phyloP scores from a whole-genome alignment of 1,140 invertebrate species.

The Elymnias hypermnestra region DNA sequence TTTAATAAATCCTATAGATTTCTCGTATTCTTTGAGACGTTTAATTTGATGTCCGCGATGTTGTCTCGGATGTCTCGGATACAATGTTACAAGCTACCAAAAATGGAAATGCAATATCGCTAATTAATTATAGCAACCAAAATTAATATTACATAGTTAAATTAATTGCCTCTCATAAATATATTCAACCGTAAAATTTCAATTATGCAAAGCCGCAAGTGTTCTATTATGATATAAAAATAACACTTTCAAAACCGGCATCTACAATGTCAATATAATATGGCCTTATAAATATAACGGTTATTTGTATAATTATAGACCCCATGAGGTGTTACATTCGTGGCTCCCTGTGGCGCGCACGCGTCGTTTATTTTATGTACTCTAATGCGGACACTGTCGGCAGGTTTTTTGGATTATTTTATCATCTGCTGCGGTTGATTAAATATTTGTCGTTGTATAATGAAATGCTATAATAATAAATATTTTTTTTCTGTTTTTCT shows the following conservation, averaged over 20 bases:
- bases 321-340: slow-evolving; percentile 20
- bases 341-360: slow-evolving; percentile 49
- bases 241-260: neutral
- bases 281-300: slow-evolving; percentile 12
- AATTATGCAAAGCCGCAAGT: too few species aligned
- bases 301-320: slow-evolving; percentile 26
- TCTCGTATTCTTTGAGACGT: too few species aligned
- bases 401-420: slow-evolving; percentile 54
- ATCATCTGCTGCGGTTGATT: slow-evolving; percentile 52
- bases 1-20: too few species aligned
- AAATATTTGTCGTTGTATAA: neutral
- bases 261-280: neutral
- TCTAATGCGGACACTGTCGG: slow-evolving; percentile 18
- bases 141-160: too few species aligned
- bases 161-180: too few species aligned
- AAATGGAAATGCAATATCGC: too few species aligned
- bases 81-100: too few species aligned
- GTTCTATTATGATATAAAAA: slow-evolving; percentile 2
- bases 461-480: slow-evolving; percentile 3
- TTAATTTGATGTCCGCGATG: too few species aligned
- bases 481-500: neutral
- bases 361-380: slow-evolving; percentile 38
- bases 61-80: too few species aligned
- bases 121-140: too few species aligned
- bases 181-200: too few species aligned